phyloP scores from a whole-genome alignment of 2,113 vertebrate genomes.

The Caloenas nicobarica region DNA sequence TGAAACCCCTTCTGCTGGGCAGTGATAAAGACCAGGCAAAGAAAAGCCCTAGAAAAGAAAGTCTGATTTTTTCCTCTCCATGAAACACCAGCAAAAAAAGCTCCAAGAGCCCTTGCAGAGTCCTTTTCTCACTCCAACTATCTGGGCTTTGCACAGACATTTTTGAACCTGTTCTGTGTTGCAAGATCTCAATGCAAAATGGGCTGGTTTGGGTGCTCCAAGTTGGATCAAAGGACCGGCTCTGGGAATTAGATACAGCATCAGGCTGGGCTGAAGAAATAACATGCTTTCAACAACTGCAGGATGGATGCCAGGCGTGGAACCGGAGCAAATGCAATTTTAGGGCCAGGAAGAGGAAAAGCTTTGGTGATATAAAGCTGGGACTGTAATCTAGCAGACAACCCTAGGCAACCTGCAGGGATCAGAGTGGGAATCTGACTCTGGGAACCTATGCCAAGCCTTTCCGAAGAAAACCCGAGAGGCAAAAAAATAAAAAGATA shows the following conservation, averaged over 20 bases:
- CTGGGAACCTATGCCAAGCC: background rate
- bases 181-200: background rate
- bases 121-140: background rate
- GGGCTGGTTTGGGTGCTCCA: background rate
- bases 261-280: background rate
- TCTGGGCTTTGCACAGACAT: accelerated
- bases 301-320: background rate
- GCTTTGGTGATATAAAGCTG: background rate
- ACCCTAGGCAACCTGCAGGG: background rate
- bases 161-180: background rate
- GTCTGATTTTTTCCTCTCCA: background rate
- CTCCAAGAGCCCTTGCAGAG: background rate
- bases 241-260: background rate
- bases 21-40: background rate
- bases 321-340: background rate
- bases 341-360: background rate
- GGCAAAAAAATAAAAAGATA: background rate
- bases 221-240: background rate
- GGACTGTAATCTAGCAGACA: background rate
- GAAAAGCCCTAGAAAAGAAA: background rate
- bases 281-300: background rate
- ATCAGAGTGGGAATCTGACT: background rate
- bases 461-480: background rate
- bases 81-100: background rate
- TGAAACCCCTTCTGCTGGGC: background rate